These are phyloP conservation scores for Rhabditoides inermis DNA, from an alignment of 2,888 invertebrate genomes.

Conservation along the genomic window DNA sequence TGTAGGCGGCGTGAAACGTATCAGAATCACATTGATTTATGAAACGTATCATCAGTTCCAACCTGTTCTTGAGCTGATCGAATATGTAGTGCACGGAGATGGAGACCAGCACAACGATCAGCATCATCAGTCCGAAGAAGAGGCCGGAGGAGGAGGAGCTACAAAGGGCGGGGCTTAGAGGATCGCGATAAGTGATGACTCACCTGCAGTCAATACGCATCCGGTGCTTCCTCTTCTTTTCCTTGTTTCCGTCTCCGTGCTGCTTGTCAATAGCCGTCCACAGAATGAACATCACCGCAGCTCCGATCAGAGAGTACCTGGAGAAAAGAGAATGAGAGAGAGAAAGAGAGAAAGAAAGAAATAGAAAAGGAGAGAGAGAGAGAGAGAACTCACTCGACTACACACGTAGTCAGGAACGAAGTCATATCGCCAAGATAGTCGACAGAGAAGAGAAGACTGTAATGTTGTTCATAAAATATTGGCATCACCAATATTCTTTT, in stretches of 20 bases:
- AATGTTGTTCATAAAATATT: no score
- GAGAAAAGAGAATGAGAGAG: background rate
- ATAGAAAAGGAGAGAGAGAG: background rate
- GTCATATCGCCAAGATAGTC: slow-evolving; percentile 49
- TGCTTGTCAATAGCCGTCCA: slow-evolving; percentile 43
- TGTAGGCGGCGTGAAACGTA: no score
- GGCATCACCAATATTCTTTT: no score
- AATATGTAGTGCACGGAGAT: slow-evolving; percentile 48
- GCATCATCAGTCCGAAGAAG: slow-evolving; percentile 46
- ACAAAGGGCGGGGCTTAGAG: slow-evolving; percentile 8
- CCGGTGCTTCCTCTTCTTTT: slow-evolving; percentile 31
- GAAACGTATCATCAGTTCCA: no score
- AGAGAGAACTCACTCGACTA: slow-evolving; percentile 31
- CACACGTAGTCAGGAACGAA: slow-evolving; percentile 46
- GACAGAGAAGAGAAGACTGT: slow-evolving; percentile 37
- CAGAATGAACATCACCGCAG: slow-evolving; percentile 50
- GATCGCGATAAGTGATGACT: background rate
- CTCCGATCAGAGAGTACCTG: slow-evolving; percentile 44
- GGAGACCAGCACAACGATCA: slow-evolving; percentile 44
- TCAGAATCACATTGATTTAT: no score
- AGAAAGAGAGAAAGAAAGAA: background rate
- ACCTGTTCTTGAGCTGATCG: slow-evolving; percentile 26
- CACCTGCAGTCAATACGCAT: slow-evolving; percentile 49
- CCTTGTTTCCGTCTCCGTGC: slow-evolving; percentile 5
- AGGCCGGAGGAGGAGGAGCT: slow-evolving; percentile 47